Evolutionary conservation across 2,113 vertebrate species (phyloP).

Genomic region (Lamprotornis superbus): DNA sequence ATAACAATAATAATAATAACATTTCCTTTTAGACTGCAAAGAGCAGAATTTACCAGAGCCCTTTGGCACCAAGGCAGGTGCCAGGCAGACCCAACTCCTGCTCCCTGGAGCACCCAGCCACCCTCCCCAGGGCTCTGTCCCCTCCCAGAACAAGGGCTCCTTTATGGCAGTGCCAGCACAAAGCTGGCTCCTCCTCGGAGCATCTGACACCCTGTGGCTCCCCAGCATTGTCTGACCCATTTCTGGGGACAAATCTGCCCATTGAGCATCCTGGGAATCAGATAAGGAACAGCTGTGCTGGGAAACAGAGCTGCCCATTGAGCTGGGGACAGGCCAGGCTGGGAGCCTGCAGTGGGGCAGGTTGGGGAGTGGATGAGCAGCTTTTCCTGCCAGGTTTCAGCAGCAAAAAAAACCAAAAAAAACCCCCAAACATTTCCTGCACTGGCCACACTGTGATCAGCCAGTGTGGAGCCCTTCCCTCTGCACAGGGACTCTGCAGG

Average conservation of each 20-base stretch:
- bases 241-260: not conserved
- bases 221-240: not conserved
- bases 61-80: not conserved
- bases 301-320: slow-evolving; percentile 5
- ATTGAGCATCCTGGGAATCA: not conserved
- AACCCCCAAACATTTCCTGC: not conserved
- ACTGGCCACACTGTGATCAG: not conserved
- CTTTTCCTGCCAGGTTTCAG: slow-evolving; percentile 20
- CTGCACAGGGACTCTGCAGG: not conserved
- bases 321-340: not conserved
- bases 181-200: not conserved
- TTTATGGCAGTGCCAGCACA: not conserved
- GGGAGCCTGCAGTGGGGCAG: not conserved
- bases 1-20: too few species aligned
- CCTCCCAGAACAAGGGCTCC: not conserved
- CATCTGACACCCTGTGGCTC: slow-evolving; percentile 25
- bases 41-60: not conserved
- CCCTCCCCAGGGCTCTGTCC: rapidly evolving
- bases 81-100: not conserved
- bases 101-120: not conserved
- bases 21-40: not conserved
- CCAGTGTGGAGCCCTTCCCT: not conserved
- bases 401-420: not conserved
- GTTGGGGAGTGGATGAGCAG: not conserved
- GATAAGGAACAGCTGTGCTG: not conserved